phyloP scores from a whole-genome alignment of 2,888 invertebrate genomes.

The Sepioteuthis lessoniana region DNA sequence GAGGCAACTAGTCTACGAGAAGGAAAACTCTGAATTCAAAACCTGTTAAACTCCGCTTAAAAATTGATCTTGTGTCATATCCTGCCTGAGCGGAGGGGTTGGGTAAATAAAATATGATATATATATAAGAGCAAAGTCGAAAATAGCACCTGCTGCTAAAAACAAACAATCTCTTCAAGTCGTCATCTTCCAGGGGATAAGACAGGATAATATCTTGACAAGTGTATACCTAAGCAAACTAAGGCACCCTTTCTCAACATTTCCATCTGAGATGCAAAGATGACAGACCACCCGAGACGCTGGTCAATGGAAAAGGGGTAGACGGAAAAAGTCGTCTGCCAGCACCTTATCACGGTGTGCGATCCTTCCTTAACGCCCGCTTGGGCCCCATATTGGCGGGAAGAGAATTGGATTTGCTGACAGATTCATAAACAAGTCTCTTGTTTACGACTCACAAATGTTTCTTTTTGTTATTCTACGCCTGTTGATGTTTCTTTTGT shows the following conservation, averaged over 20 bases:
- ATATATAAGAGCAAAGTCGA: too few species aligned
- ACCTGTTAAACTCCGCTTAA: too few species aligned
- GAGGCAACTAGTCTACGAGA: too few species aligned
- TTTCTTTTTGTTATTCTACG: background rate
- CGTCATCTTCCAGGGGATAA: background rate
- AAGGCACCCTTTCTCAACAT: background rate
- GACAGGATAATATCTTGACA: background rate
- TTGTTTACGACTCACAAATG: background rate
- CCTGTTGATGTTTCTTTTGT: background rate
- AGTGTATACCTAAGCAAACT: background rate
- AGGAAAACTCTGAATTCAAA: too few species aligned
- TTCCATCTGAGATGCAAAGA: background rate
- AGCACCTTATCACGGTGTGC: background rate
- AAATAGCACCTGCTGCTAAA: too few species aligned
- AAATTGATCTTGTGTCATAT: too few species aligned
- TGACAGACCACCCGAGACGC: constrained; percentile 14
- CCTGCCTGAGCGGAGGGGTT: too few species aligned
- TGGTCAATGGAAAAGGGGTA: background rate
- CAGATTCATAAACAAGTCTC: background rate
- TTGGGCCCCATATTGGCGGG: background rate
- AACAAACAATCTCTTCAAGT: background rate
- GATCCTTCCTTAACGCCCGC: background rate
- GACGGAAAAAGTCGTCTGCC: background rate
- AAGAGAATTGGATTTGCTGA: constrained; percentile 15
- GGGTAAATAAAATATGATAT: too few species aligned